Evolutionary conservation across 2,797 vertebrate species (phyloP), one percentile per base, ranked within the genome.

Genomic region (Salarias fasciatus): DNA sequence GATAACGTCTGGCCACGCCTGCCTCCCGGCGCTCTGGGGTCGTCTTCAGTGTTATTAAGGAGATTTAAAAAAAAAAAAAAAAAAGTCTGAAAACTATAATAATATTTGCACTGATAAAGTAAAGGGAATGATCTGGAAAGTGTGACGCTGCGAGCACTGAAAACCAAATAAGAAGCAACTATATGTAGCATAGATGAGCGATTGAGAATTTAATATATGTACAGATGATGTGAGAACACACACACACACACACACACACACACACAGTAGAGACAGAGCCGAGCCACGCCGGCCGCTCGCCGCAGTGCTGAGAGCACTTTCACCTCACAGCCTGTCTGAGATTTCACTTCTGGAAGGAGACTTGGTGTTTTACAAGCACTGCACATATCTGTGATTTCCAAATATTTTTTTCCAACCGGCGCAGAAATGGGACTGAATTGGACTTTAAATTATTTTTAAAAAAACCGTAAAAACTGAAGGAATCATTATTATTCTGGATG

Each of bases 151-250:
- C 86, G 77, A 86, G 89, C 90, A 91, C 86, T 91, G 79, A 82
- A 90, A 92, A 92, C 92, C 92, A 93, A 93, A 93, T 86, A 69
- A 82, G 83, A 85, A 87, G 88, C 88, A 88, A 89, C 80, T 86
- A 86, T 92, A 93, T 92, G 90, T 94, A 92, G 92, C 90, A 67
- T 84, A 87, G 86, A 9, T 59, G 79, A 83, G 58, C 59, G 18
- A 79, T 18, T 64, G 50, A 82, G 79, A 86, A 85, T 70, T 81
- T 91, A 90, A 91, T 92, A 92, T 92, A 91, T 89, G 88, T 81
- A 63, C 80, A 86, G 77, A 76, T 3, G 31, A 55, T n/a, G n/a
- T n/a, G n/a, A n/a, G n/a, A n/a, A n/a, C n/a, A n/a, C n/a, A n/a
- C n/a, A n/a, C n/a, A n/a, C n/a, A n/a, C n/a, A n/a, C n/a, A n/a